Evolutionary conservation across 2,888 invertebrate genomes (phyloP).

Genomic region (Troides aeacus): DNA sequence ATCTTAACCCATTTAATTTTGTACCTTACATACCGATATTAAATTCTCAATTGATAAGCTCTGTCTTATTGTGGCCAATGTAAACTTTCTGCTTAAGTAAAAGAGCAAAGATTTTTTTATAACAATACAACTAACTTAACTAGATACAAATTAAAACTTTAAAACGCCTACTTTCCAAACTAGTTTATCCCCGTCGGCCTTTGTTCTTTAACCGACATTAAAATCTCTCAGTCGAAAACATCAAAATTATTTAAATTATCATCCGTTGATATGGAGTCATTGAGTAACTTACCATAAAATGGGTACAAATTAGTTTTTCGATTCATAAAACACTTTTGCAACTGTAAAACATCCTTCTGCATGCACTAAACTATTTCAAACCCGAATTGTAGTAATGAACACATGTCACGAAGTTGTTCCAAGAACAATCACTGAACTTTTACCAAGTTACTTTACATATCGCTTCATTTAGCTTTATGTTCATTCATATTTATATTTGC

Average conservation of each 20-base stretch:
- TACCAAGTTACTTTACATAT: slow-evolving; percentile 13
- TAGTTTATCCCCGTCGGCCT: slow-evolving; percentile 54
- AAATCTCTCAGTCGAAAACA: slow-evolving; percentile 18
- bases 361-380: slow-evolving; percentile 52
- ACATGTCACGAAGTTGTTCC: slow-evolving; percentile 41
- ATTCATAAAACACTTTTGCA: slow-evolving; percentile 43
- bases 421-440: slow-evolving; percentile 41
- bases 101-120: slow-evolving; percentile 44
- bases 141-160: slow-evolving; percentile 46
- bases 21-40: not conserved
- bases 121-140: slow-evolving; percentile 43
- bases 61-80: slow-evolving; percentile 39
- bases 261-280: slow-evolving; percentile 15
- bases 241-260: slow-evolving; percentile 1
- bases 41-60: not conserved
- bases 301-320: slow-evolving; percentile 49
- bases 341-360: slow-evolving; percentile 48
- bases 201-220: slow-evolving; percentile 49
- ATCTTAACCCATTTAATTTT: not conserved
- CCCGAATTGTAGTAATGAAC: slow-evolving; percentile 36
- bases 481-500: slow-evolving; percentile 10
- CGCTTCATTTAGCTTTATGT: slow-evolving; percentile 8
- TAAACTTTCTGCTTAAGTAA: slow-evolving; percentile 51
- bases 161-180: slow-evolving; percentile 56
- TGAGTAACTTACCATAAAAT: slow-evolving; percentile 55